Base-by-base conservation (phyloP, 2,888 invertebrate species). In the Melipona beecheii region DNA sequence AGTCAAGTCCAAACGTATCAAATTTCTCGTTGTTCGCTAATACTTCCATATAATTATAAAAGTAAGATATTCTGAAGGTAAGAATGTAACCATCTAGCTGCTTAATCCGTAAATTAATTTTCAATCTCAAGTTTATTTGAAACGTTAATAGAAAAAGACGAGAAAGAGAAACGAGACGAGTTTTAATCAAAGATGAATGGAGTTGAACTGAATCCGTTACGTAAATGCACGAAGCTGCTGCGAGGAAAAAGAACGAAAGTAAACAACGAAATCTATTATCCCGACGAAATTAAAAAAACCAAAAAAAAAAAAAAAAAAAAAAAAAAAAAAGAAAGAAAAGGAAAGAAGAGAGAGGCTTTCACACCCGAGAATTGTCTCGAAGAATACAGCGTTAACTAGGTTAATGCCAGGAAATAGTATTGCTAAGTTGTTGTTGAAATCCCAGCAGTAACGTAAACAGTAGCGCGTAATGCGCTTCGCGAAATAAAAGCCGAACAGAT, bases 371-470 rank as follows among this genome's bases (percentile, higher is more conserved):
- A 58, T 43, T 75, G 71, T 9, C 27, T 43, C 65, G 52, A 70
- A 69, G 72, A 73, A 66, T 73, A 82, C 6, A 24, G n/a, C 66
- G 69, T 36, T 49, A 78, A 84, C 54, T 84, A 24, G 77, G 77
- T 78, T 83, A 83, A 83, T 52, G 69, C 69, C 31, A 43, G 70
- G 73, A 68, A 82, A 77, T 65, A 60, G 49, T 83, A 72, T 77
- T 56, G 54, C 64, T 70, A 73, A 76, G 69, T 82, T 82, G 73
- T 65, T 74, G 65, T 65, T 73, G 76, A 77, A 83, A 83, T 75
- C 56, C n/a, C 62, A n/a, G 68, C 50, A 65, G 43, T 83, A 69
- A 82, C 75, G 54, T 31, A 70, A 58, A 69, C 68, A 81, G 65
- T 54, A n/a, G 43, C 68, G 64, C 49, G 27, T 69, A 74, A 82